Conservation (phyloP, 1,140 invertebrate species). For the Heliothis subflexa region DNA sequence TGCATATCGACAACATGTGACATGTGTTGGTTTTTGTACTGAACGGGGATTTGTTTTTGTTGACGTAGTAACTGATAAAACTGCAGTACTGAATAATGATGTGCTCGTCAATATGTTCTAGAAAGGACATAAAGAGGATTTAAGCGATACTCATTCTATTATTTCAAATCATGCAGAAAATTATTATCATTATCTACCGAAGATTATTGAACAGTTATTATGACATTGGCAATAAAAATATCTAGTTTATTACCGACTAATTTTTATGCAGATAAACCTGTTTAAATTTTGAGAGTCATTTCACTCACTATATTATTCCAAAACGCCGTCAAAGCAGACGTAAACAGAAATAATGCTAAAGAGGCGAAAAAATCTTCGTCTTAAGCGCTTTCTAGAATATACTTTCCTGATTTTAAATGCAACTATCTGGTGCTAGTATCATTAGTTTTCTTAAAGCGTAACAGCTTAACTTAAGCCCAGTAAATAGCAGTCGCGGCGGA, state of each 20-base stretch:
- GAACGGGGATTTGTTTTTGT: constrained; percentile 44
- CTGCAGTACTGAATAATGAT: constrained; percentile 40
- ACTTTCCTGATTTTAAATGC: constrained; percentile 35
- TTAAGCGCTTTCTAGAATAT: constrained; percentile 22
- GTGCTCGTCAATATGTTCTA: constrained; percentile 13
- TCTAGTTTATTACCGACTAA: background rate
- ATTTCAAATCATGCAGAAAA: background rate
- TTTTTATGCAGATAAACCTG: constrained; percentile 3
- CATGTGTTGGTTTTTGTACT: constrained; percentile 76
- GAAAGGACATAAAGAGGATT: background rate
- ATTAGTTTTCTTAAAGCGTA: constrained; percentile 55
- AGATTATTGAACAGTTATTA: background rate
- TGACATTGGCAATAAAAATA: background rate
- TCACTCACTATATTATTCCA: background rate
- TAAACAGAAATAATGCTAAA: constrained; percentile 7
- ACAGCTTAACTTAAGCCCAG: constrained; percentile 70
- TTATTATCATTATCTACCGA: background rate
- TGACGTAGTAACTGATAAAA: constrained; percentile 28
- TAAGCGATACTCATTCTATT: background rate
- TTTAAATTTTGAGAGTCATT: background rate
- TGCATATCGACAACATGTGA: constrained; percentile 79
- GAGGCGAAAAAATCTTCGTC: constrained; percentile 4
- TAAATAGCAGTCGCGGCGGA: constrained; percentile 71
- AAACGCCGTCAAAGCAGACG: background rate
- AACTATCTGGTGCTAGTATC: constrained; percentile 34